These are phyloP conservation scores for Tridacna crocea DNA, from an alignment of 2,888 invertebrate genomes.

Conservation along the genomic window DNA sequence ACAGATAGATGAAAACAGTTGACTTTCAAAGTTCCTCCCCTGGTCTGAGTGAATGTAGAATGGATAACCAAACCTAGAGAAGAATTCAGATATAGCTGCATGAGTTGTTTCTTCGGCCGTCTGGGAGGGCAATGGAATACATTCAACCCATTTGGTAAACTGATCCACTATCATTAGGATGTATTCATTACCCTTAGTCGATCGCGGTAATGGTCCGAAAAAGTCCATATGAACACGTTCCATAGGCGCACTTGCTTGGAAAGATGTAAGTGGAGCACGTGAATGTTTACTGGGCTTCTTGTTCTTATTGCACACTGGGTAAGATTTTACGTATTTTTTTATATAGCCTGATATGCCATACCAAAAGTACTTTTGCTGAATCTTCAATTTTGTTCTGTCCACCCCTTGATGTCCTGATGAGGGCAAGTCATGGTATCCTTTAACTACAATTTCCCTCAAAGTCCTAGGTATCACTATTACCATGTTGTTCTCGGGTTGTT, in stretches of 20 bases:
- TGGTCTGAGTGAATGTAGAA: constrained; percentile 21
- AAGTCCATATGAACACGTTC: constrained; percentile 2
- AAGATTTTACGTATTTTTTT: neutral
- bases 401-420: constrained; percentile 14
- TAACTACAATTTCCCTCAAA: neutral
- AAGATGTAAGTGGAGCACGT: neutral
- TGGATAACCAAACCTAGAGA: constrained; percentile 11
- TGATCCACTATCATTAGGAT: constrained; percentile 22
- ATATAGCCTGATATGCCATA: neutral
- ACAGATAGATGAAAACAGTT: constrained; percentile 19
- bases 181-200: neutral
- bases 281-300: constrained; percentile 1
- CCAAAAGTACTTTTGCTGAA: neutral
- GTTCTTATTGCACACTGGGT: neutral
- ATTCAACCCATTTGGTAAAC: constrained; percentile 40
- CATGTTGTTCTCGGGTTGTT: neutral
- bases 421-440: constrained; percentile 1
- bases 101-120: constrained; percentile 22
- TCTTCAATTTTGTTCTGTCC: neutral
- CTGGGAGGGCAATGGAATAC: no score
- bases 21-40: constrained; percentile 21
- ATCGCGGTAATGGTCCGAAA: neutral
- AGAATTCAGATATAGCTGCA: constrained; percentile 13
- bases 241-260: constrained; percentile 11
- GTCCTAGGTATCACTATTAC: neutral